Evolutionary conservation across 1,140 invertebrate genomes (phyloP), one percentile per base, ranked within the genome.

Genomic region (Ectropis grisescens): DNA sequence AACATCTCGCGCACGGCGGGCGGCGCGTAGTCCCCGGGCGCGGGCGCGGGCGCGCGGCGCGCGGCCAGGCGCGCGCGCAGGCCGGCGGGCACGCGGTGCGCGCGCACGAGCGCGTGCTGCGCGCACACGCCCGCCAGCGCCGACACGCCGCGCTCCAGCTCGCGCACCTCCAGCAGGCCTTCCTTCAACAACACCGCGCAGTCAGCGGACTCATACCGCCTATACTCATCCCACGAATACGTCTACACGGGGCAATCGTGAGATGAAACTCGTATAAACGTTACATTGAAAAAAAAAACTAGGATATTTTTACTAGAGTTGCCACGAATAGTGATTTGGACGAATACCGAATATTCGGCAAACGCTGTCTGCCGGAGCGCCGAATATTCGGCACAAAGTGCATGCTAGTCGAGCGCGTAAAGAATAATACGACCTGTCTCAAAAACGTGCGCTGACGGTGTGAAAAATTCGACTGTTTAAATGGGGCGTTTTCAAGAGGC

Each of bases 41-140:
- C 82, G 16, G 93, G 88, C 37, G 88, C 90, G 64, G 90, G 88
- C 16, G 92, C 90, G 22, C 91, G 91, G 60, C 90, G 90, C 36
- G 86, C 87, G 14, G 90, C 70, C 74, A 91, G 89, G 41, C 88
- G 87, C 11, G 91, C 85, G 25, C 84, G 82, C 26, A 93, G 80
- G 74, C 68, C 34, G 68, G 74, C 13, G 43, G 55, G 41, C 24
- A 48, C 43, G 28, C 19, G 28, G 47, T 66, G 67, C 16, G 43
- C 29, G 25, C 58, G 54, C 38, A 91, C 13, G 43, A 55, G 41
- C 24, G 49, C 43, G 28, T 16, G 28, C 47, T 66, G 67, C 16
- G 43, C 29, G 25, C 58, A 53, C 38, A 91, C 82, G 1, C 65
- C 64, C 12, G 82, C 82, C 19, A 94, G 88, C 37, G 88, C 90